Base-by-base conservation (phyloP, 1,140 invertebrate genomes). In the Trichogramma pretiosum region DNA sequence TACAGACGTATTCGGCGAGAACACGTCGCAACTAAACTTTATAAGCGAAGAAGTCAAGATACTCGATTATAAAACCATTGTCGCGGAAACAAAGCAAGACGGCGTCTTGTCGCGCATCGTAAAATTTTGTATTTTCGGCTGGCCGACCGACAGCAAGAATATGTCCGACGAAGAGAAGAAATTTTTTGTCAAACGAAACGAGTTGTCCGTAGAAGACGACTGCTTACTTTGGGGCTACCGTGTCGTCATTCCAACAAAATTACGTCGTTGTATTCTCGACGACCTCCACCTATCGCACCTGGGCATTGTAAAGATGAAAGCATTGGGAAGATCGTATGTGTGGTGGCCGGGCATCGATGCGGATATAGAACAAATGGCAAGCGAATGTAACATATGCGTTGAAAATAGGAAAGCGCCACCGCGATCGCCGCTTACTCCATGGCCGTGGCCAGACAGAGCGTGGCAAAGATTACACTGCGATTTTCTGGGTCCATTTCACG, bases 391-490 rank as follows among this genome's bases (percentile, higher is more conserved):
- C n/a, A n/a, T n/a, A n/a, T n/a, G n/a, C n/a, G n/a, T n/a, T n/a
- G n/a, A n/a, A n/a, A n/a, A n/a, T 14, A 18, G 58, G 7, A 54
- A 57, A 36, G 56, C 50, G 19, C 52, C 55, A 44, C 52, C 58
- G 21, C 54, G 56, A 38, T 34, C 50, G 34, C 40, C 53, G 4
- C 35, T 53, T n/a, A 52, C 53, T 17, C 55, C 53, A 5, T 73
- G 67, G 70, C 54, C 66, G 3, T 77, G 71, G 71, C 56, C 63
- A 3, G 33, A 34, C 7, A 52, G 38, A 32, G 3, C 23, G 4
- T 52, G 50, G 44, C 28, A 14, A 10, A 24, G 50, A 3, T 37
- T 47, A n/a, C 50, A 52, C 19, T 28, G 19, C n/a, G 44, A 52
- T 32, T 47, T 52, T 21, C 11, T 45, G 22, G 44, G 44, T 14